A percentile compares a stretch with the other conserved stretches of the same genome.
Evolutionary conservation across 2,888 invertebrate species (phyloP).

Genomic region (Coremacera marginata): DNA sequence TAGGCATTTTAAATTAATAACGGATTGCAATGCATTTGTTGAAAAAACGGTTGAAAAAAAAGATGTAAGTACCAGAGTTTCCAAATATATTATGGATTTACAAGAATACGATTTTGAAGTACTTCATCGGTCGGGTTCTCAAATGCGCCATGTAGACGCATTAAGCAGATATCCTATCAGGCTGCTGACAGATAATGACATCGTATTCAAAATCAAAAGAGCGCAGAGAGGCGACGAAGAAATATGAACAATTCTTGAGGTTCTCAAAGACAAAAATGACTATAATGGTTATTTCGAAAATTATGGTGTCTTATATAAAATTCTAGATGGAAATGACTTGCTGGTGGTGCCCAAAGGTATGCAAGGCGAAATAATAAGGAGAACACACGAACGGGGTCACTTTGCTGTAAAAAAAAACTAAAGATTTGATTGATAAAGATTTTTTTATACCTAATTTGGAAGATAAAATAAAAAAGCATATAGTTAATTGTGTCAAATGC

Average conservation of each 20-base stretch:
- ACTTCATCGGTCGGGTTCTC: constrained; percentile 44
- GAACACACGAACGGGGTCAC: constrained; percentile 34
- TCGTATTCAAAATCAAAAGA: constrained; percentile 27
- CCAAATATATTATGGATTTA: constrained; percentile 24
- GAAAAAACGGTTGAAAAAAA: constrained; percentile 45
- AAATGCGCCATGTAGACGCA: constrained; percentile 46
- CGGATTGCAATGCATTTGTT: constrained; percentile 48
- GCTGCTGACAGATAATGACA: constrained; percentile 26
- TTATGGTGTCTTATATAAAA: constrained; percentile 20
- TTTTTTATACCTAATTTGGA: constrained; percentile 41
- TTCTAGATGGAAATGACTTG: constrained; percentile 10
- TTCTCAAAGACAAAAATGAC: neutral
- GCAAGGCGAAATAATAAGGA: constrained; percentile 36
- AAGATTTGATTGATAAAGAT: constrained; percentile 35
- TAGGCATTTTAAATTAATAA: constrained; percentile 44
- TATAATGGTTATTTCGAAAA: constrained; percentile 34
- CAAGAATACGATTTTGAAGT: constrained; percentile 41
- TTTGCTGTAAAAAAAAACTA: constrained; percentile 38
- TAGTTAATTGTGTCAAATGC: constrained; percentile 44
- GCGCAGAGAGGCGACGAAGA: constrained; percentile 21
- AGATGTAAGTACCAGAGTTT: constrained; percentile 43
- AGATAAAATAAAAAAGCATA: constrained; percentile 35
- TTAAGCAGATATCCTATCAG: constrained; percentile 44
- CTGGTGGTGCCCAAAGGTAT: constrained; percentile 32
- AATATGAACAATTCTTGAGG: neutral